Base-by-base conservation (phyloP, 1,140 invertebrate genomes). In the Apis mellifera region DNA sequence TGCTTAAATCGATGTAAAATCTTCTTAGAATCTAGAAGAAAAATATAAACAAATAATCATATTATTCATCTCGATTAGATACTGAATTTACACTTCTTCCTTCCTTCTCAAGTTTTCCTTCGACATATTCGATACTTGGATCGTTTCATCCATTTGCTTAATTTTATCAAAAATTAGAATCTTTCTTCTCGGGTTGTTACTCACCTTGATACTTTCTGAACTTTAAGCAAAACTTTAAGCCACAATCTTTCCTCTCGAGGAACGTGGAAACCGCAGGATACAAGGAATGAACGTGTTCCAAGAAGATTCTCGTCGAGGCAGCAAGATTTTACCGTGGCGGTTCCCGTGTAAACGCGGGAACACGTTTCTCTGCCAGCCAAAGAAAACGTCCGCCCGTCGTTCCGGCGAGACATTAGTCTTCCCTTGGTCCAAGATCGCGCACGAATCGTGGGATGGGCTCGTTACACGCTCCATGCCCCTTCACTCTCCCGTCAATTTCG, bases 251-350 rank as follows among this genome's bases (percentile, higher is more conserved):
- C 32, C 32, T 42, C 32, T 9, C 2, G 8, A 4, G 54, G 62
- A 13, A 32, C 2, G 8, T 3, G 54, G 62, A 13, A 32, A 12
- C 52, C 12, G 26, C 19, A 55, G 15, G n/a, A 8, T 23, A 17
- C 21, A 21, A 66, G 21, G 52, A 54, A 23, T 59, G 50, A 48
- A 65, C 64, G 64, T 50, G 62, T 52, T 23, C 50, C 9, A n/a
- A 19, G 15, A 23, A 60, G 15, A 17, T 17, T 13, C 42, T 69
- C 11, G 15, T 68, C 62, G 48, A 19, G 32, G n/a, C 50, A 21
- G 59, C 59, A 57, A 68, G 71, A 55, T 76, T 84, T 86, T 86
- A 86, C 77, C 65, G 60, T 59, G 50, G 55, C 75, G 65, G 71
- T 81, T 26, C 26, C 26, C 77, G 71, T 68, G 78, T 60, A 71